Percentiles rank a stretch among this genome's conserved stretches.
Evolutionary conservation across 2,888 invertebrate genomes (phyloP).

Genomic region (Electrophaes corylata): DNA sequence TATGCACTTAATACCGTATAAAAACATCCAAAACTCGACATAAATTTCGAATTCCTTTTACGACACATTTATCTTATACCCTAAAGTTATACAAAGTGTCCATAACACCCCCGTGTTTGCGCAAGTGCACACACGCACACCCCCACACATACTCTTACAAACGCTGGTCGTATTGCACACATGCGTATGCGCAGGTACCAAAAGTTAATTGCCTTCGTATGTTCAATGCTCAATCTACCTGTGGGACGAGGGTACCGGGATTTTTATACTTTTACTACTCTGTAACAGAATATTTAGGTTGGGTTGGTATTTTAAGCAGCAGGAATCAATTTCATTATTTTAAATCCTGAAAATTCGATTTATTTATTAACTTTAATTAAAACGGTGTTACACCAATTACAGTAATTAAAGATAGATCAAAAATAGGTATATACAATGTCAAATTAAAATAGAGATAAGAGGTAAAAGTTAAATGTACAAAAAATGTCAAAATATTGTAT

Average conservation of each 20-base stretch:
- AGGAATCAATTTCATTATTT: background rate
- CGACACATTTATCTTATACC: conserved; percentile 49
- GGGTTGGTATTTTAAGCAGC: conserved; percentile 3
- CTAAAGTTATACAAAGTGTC: conserved; percentile 63
- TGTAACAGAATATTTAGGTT: conserved; percentile 27
- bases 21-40: conserved; percentile 68
- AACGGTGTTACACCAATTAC: no score
- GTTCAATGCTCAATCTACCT: conserved; percentile 80
- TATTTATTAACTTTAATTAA: no score
- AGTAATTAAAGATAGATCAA: no score
- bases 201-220: conserved; percentile 82
- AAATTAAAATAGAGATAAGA: no score
- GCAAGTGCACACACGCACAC: conserved; percentile 57
- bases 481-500: no score
- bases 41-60: conserved; percentile 79
- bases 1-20: conserved; percentile 56
- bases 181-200: conserved; percentile 71
- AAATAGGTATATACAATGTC: no score
- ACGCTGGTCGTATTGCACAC: conserved; percentile 42
- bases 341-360: background rate
- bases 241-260: conserved; percentile 55
- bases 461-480: no score
- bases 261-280: conserved; percentile 39
- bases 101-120: conserved; percentile 69
- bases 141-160: conserved; percentile 28